phyloP scores from a whole-genome alignment of 2,113 vertebrate genomes.

The Myanophis thanlyinensis region DNA sequence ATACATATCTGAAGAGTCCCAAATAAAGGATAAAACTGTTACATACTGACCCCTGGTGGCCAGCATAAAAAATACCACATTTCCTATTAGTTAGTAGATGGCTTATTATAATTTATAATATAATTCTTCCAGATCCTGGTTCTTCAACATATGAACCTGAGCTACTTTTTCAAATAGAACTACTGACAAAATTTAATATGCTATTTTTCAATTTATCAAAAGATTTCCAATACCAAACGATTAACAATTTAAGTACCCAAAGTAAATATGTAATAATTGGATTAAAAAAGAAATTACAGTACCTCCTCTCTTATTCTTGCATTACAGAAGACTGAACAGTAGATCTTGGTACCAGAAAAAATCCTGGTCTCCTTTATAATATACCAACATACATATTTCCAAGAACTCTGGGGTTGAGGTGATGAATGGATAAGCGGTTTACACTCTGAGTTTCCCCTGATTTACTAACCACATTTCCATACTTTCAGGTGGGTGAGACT shows the following conservation, averaged over 20 bases:
- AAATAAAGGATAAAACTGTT: neutral
- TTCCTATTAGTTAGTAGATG: neutral
- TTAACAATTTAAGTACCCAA: neutral
- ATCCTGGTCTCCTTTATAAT: neutral
- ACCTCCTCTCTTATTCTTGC: neutral
- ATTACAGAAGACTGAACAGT: neutral
- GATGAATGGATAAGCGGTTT: neutral
- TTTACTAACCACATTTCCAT: neutral
- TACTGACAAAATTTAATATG: neutral
- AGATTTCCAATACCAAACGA: neutral
- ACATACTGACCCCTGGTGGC: neutral
- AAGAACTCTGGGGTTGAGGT: neutral
- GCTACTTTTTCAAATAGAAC: neutral
- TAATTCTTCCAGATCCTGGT: neutral
- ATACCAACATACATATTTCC: neutral
- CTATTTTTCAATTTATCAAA: neutral
- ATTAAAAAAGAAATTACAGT: neutral
- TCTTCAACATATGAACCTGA: neutral
- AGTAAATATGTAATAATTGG: neutral
- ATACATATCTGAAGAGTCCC: neutral
- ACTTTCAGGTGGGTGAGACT: neutral
- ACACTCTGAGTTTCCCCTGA: neutral
- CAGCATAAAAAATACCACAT: neutral
- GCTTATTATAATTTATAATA: neutral
- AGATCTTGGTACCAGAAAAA: neutral